Evolutionary conservation across 2,888 invertebrate species (phyloP), one percentile per base, ranked within the genome.

Genomic region (Bruchidius siliquastri): DNA sequence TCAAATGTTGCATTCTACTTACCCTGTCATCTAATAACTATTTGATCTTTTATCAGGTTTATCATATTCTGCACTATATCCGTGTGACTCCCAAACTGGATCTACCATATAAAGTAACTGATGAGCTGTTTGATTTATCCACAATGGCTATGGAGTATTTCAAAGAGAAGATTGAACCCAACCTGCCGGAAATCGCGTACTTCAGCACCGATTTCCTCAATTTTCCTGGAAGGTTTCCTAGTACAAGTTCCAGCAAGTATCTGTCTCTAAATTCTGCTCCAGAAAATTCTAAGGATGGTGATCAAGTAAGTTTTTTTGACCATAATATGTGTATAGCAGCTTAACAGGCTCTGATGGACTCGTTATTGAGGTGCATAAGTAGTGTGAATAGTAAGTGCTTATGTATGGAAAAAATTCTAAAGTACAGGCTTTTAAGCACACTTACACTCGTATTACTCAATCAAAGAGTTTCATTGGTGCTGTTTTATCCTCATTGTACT

Each of bases 141-240:
- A 96, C 96, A 67, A 97, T 97, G 97, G 97, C 97, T 66, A 97
- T 97, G 97, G 97, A 97, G 87, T 97, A 97, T 87, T 97, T 97
- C 87, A 96, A 96, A 86, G 97, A 97, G 86, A 93, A 94, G 82
- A 95, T 97, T 84, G 96, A 96, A 86, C 95, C 96, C 8, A 92
- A 92, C 79, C 88, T 96, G 82, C 96, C 96, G 67, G 95, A 96
- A 87, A 94, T 96, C 78, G 94, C 94, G 71, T 96, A 94, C 85
- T 95, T 96, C 86, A 93, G 93, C 80, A 92, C 94, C 72, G 94
- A 95, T 85, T 95, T 95, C 86, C 90, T 94, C 82, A 94, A 94
- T 84, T 91, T 93, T 79, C 90, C 92, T 73, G 90, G 90, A 78
- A 91, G 90, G 73, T 92, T 92, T 73, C 69, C 78, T 30, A 79